phyloP scores from a whole-genome alignment of 2,888 invertebrate species.

The Diabrotica balteata region DNA sequence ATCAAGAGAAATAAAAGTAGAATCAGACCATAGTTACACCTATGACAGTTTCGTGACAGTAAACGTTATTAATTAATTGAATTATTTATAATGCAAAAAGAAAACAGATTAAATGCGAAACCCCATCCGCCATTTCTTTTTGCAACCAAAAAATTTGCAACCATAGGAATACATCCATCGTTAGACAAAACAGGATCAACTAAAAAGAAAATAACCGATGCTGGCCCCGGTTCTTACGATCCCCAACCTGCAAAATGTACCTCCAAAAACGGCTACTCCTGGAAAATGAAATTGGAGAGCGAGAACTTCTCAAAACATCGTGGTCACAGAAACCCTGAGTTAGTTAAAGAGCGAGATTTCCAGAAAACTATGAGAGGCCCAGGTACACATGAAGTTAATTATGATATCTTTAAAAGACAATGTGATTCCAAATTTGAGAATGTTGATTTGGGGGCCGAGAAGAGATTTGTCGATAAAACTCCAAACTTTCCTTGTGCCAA shows the following conservation, averaged over 20 bases:
- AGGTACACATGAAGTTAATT: slow-evolving; percentile 39
- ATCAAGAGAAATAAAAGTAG: too few species aligned
- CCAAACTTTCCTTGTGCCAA: not conserved
- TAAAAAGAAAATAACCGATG: slow-evolving; percentile 41
- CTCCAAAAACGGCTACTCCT: slow-evolving; percentile 35
- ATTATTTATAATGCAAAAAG: not conserved
- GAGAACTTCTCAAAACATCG: slow-evolving; percentile 45
- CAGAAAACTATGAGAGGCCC: slow-evolving; percentile 42
- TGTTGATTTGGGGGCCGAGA: slow-evolving; percentile 39
- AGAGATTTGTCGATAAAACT: slow-evolving; percentile 23
- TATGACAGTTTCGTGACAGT: too few species aligned
- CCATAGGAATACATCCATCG: slow-evolving; percentile 45
- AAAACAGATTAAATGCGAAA: slow-evolving; percentile 9
- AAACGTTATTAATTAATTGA: too few species aligned
- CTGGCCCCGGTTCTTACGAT: slow-evolving; percentile 42
- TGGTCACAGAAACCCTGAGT: slow-evolving; percentile 39
- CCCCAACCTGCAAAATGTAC: slow-evolving; percentile 34
- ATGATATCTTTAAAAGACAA: slow-evolving; percentile 32
- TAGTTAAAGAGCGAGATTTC: slow-evolving; percentile 39
- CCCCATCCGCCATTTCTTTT: slow-evolving; percentile 42
- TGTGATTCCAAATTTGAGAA: slow-evolving; percentile 28
- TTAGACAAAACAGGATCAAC: slow-evolving; percentile 42
- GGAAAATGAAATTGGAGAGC: slow-evolving; percentile 41
- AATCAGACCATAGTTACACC: too few species aligned
- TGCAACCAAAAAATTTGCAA: slow-evolving; percentile 41